Conservation (phyloP, 2,113 vertebrate genomes). For the Phaethornis superciliosus region DNA sequence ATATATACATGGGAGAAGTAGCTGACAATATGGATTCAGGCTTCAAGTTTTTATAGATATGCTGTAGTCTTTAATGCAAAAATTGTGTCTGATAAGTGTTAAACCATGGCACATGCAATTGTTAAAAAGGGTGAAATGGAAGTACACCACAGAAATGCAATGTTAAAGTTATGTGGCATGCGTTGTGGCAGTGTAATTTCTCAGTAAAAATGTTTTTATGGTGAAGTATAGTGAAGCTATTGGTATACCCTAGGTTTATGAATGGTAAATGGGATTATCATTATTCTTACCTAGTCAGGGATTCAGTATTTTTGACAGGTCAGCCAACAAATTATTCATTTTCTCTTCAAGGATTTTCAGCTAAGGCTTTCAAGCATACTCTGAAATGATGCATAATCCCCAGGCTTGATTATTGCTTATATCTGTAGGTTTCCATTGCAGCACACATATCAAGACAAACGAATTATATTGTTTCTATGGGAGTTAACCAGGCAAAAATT, state of each 20-base stretch:
- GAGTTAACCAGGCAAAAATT: slow-evolving; percentile 3
- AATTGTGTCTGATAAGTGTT: slow-evolving; percentile 30
- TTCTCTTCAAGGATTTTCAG: slow-evolving; percentile 19
- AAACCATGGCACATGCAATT: background rate
- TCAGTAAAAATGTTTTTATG: background rate
- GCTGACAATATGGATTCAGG: slow-evolving; percentile 17
- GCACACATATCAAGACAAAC: slow-evolving; percentile 30
- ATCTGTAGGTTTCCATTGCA: slow-evolving; percentile 25
- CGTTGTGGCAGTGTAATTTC: background rate
- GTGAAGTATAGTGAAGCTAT: background rate
- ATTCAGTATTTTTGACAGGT: background rate
- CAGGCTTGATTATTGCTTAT: background rate
- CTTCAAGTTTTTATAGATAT: slow-evolving; percentile 13
- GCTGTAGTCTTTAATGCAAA: background rate
- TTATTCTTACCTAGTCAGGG: background rate
- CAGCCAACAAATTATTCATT: background rate
- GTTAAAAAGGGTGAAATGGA: slow-evolving; percentile 13
- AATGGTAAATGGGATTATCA: background rate
- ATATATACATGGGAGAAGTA: background rate
- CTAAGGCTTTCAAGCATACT: slow-evolving; percentile 14
- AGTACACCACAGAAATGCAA: slow-evolving; percentile 23
- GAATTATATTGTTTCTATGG: slow-evolving; percentile 3
- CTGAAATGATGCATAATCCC: slow-evolving; percentile 32
- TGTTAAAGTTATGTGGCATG: background rate
- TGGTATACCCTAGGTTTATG: background rate